phyloP scores from a whole-genome alignment of 2,888 invertebrate genomes.

The Panopea generosa region DNA sequence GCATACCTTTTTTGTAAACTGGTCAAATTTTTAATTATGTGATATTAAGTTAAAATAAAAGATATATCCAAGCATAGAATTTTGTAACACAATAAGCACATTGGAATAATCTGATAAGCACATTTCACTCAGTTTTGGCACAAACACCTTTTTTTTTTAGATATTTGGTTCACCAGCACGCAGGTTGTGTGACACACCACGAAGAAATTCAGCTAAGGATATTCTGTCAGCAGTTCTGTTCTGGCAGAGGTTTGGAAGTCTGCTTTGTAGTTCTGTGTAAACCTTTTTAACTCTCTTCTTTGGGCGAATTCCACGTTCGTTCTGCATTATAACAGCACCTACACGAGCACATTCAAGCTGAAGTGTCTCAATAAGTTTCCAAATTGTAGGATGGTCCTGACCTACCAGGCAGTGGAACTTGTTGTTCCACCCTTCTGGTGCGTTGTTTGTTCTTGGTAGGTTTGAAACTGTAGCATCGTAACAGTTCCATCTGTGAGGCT shows the following conservation, averaged over 20 bases:
- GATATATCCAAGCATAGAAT: too few species aligned
- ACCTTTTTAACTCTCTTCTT: constrained; percentile 19
- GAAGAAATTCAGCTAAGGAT: too few species aligned
- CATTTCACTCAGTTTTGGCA: too few species aligned
- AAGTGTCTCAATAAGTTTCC: constrained; percentile 13
- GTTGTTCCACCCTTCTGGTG: constrained; percentile 15
- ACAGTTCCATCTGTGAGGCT: constrained; percentile 10
- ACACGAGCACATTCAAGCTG: constrained; percentile 14
- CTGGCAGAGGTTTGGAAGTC: constrained; percentile 14
- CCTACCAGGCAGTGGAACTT: constrained; percentile 14
- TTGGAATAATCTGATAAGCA: too few species aligned
- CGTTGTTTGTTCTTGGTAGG: constrained; percentile 16
- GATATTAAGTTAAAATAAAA: too few species aligned
- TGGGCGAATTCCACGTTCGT: constrained; percentile 13
- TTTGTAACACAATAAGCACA: too few species aligned
- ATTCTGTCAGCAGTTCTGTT: constrained; percentile 4
- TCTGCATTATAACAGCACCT: constrained; percentile 4
- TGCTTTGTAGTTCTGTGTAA: constrained; percentile 13
- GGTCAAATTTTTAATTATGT: too few species aligned
- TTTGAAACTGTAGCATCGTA: constrained; percentile 2
- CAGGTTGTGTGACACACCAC: too few species aligned
- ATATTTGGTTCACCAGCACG: too few species aligned
- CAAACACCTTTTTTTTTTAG: too few species aligned
- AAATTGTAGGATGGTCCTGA: constrained; percentile 12
- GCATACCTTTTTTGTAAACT: too few species aligned